phyloP scores from a whole-genome alignment of 2,113 vertebrate species.

The Osmerus eperlanus region DNA sequence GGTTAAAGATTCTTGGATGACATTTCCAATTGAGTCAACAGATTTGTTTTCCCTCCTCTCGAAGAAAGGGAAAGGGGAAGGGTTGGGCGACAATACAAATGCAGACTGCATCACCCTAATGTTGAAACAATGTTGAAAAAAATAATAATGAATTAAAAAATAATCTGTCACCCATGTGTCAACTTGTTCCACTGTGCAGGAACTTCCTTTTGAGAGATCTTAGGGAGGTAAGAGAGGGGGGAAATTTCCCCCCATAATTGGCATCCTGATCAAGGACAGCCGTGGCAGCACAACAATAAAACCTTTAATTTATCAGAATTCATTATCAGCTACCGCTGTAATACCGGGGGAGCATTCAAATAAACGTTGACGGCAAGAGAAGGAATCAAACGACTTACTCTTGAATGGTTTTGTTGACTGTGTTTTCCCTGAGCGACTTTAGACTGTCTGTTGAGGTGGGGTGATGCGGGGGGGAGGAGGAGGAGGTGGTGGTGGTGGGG shows the following conservation, averaged over 20 bases:
- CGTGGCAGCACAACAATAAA: slow-evolving; percentile 88
- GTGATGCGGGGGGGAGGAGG: slow-evolving; percentile 4
- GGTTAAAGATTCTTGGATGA: slow-evolving; percentile 95
- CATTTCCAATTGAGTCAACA: slow-evolving; percentile 97
- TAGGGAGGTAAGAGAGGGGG: slow-evolving; percentile 64
- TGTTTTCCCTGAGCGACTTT: slow-evolving; percentile 38
- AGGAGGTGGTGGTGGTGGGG: slow-evolving; percentile 28
- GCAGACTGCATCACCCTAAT: slow-evolving; percentile 81
- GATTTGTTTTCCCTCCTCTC: slow-evolving; percentile 73
- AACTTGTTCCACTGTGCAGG: slow-evolving; percentile 80
- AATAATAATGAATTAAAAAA: slow-evolving; percentile 70
- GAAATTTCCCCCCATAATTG: slow-evolving; percentile 91
- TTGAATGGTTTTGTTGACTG: slow-evolving; percentile 63
- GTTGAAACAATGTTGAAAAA: slow-evolving; percentile 73
- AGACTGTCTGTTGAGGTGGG: slow-evolving; percentile 34
- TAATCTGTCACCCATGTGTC: slow-evolving; percentile 91
- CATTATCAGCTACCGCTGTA: slow-evolving; percentile 93
- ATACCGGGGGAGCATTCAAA: slow-evolving; percentile 71
- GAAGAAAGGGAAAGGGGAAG: slow-evolving; percentile 76
- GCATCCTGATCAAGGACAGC: slow-evolving; percentile 86
- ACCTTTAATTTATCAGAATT: slow-evolving; percentile 98
- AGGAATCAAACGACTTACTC: slow-evolving; percentile 76
- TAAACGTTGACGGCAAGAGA: slow-evolving; percentile 79
- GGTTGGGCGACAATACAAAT: slow-evolving; percentile 77
- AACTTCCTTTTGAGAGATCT: slow-evolving; percentile 64